Evolutionary conservation across 2,888 invertebrate genomes (phyloP), one percentile per base, ranked within the genome.

Genomic region (Amphimallon solstitiale): DNA sequence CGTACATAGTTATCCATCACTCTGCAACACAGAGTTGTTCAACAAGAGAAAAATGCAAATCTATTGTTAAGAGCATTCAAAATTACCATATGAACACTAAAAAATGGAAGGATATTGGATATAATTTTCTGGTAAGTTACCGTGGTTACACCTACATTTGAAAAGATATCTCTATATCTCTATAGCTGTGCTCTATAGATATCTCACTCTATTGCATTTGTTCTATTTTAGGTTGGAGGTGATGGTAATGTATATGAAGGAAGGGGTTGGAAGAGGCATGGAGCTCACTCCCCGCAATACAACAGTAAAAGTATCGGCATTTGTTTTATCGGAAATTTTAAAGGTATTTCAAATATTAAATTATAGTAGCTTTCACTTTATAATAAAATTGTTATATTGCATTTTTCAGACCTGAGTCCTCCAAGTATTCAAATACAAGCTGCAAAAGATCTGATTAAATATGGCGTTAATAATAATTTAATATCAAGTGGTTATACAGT

Each of bases 231-330:
- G 68, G 84, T 90, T 49, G 90, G 90, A 6, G 87, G 88, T 35
- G 90, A 90, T 72, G 90, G 89, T 0, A 82, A 83, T 5, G 88
- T 86, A 12, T 90, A 89, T 77, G 86, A 86, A 71, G 90, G 89
- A 0, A 84, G 90, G 0, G 89, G 89, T 0, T 91, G 90, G 86
- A 82, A 85, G 65, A 80, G 81, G 2, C 75, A 86, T 0, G 90
- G 90, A 0, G 89, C 89, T 0, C 91, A 91, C 79, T 86, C 90
- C 0, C 84, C 85, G 2, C 80, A 81, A 64, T 89, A 88, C 80
- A 90, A 88, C 78, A 81, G 80, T 66, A 82, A 83, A 73, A 88
- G 89, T 75, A 81, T 89, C 40, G 89, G 89, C 29, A 85, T 90
- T 67, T 87, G 87, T 67, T 78, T 89, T 14, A 89, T 89, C 68